phyloP scores from a whole-genome alignment of 2,113 vertebrate genomes.

The Spilogale gracilis region DNA sequence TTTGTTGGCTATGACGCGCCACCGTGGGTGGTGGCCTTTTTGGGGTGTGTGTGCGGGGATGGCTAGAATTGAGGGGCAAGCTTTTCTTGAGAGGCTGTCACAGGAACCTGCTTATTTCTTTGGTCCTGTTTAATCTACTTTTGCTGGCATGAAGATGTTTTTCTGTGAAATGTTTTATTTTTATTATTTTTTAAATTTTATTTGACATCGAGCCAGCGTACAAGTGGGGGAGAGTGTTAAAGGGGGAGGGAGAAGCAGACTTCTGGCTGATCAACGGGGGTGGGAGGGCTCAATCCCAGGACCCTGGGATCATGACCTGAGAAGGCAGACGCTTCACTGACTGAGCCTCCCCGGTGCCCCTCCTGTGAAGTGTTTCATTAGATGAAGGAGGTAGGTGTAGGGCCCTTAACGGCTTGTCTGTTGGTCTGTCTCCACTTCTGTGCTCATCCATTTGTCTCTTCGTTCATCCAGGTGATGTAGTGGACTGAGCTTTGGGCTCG shows the following conservation, averaged over 20 bases:
- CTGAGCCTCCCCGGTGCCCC: background rate
- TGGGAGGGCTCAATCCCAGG: background rate
- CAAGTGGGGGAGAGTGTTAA: too few relatives aligned
- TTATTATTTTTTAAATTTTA: background rate
- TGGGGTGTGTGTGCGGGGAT: background rate
- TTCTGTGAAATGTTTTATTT: background rate
- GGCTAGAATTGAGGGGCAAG: background rate
- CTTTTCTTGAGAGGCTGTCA: background rate
- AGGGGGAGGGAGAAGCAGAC: background rate
- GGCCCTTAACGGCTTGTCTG: background rate
- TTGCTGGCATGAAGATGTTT: background rate
- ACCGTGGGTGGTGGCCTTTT: background rate
- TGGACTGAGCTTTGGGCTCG: background rate
- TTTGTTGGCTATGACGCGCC: background rate
- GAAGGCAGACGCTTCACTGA: background rate
- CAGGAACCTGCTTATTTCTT: background rate
- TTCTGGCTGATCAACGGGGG: background rate
- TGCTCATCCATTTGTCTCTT: background rate
- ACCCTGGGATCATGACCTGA: background rate
- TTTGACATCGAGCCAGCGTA: background rate
- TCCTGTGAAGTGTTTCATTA: background rate
- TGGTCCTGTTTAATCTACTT: background rate
- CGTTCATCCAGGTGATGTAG: background rate
- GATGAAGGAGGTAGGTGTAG: background rate
- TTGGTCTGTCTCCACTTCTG: background rate